Conservation (phyloP, 2,888 invertebrate genomes). For the Rhagonycha fulva region DNA sequence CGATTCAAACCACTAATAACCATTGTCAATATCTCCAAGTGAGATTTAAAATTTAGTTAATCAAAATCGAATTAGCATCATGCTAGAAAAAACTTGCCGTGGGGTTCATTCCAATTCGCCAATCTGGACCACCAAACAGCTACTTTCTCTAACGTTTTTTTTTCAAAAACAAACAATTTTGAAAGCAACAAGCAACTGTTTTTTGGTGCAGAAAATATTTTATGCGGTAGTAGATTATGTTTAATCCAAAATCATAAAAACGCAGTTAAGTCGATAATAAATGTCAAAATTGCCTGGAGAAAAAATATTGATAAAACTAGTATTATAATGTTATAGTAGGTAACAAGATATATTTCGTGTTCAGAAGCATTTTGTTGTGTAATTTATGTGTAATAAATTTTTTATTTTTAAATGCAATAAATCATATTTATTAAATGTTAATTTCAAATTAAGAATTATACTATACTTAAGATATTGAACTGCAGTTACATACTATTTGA, state of each 20-base stretch:
- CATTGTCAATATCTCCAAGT: not conserved
- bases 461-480: not conserved
- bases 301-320: slow-evolving; percentile 4
- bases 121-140: not conserved
- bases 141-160: not conserved
- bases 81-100: not conserved
- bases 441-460: not conserved
- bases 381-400: slow-evolving; percentile 2
- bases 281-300: not conserved
- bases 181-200: not conserved
- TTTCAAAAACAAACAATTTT: not conserved
- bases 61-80: not conserved
- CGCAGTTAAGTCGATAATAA: not conserved
- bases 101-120: not conserved
- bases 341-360: not conserved
- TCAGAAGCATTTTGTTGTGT: not conserved
- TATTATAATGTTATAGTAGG: not conserved
- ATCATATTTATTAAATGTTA: not conserved
- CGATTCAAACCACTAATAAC: not conserved
- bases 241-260: not conserved
- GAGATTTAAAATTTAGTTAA: not conserved
- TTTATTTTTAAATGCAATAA: not conserved
- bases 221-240: not conserved
- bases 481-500: not conserved
- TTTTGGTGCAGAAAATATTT: not conserved